Conservation (phyloP, 2,888 invertebrate species). For the Hartigia nigra region DNA sequence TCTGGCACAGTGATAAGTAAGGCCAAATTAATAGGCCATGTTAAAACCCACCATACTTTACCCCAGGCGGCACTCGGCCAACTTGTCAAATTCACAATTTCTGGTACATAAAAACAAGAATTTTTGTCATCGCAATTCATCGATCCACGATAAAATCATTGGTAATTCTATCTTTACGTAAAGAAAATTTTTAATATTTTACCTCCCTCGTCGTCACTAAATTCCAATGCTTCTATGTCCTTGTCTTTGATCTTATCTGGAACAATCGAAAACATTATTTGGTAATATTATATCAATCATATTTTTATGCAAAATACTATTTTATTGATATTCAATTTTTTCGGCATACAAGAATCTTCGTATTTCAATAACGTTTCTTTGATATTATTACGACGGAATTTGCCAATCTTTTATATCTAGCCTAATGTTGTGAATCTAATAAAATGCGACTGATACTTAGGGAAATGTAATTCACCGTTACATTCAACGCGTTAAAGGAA, state of each 20-base stretch:
- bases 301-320: no score
- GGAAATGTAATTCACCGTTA: not conserved
- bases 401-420: not conserved
- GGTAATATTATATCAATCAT: not conserved
- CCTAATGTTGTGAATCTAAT: not conserved
- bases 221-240: constrained; percentile 37
- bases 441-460: not conserved
- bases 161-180: not conserved
- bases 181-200: not conserved
- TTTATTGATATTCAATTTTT: not conserved
- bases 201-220: constrained; percentile 38
- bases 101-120: not conserved
- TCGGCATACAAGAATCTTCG: not conserved
- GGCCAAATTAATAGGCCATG: constrained; percentile 80
- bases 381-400: not conserved
- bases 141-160: not conserved
- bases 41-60: constrained; percentile 73
- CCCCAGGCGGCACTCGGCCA: constrained; percentile 70
- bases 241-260: constrained; percentile 28
- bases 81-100: constrained; percentile 67
- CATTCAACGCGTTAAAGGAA: not conserved
- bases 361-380: not conserved
- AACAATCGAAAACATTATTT: not conserved
- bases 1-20: constrained; percentile 84
- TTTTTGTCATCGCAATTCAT: not conserved